Evolutionary conservation across 2,113 vertebrate genomes (phyloP), one percentile per base, ranked within the genome.

Genomic region (Oncorhynchus tshawytscha): DNA sequence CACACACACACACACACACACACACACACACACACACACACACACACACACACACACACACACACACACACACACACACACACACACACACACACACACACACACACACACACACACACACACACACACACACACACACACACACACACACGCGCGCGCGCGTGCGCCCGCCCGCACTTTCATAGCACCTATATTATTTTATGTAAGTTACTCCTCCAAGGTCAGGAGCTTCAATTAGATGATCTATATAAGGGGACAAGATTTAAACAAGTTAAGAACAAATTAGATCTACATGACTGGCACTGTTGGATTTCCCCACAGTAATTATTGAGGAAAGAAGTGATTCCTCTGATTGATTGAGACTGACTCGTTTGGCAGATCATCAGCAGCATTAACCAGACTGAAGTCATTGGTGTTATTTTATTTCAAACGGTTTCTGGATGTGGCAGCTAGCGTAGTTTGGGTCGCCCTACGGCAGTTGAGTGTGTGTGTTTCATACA

Each of bases 401-500:
- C 11, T 27, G 69, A 72, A 22, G 49, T 75, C 27, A 6, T 79
- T 67, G 45, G 67, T 80, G 70, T 78, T 24, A 29, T 66, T 77
- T 74, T 71, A 79, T 76, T 81, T 74, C 74, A 74, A 31, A 67
- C 62, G 5, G 13, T 69, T 76, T 89, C 57, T 49, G 76, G 72
- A 74, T 70, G 68, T 48, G 68, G 51, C 15, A 54, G 51, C 51
- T 54, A 54, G 51, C 51, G 4, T 18, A 54, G 51, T 16, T 13
- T 4, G 51, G 15, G 51, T 15, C 39, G 39, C 39, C 51, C 15
- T 18, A 54, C 11, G 22, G 31, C 22, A 12, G 67, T 31, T 67
- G 39, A 69, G 69, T 71, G 82, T 70, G 64, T 81, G 82, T 79
- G 79, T 87, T 85, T 74, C 57, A 54, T 49, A 77, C 76, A 76